Evolutionary conservation across 1,140 invertebrate species (phyloP), one percentile per base, ranked within the genome.

Genomic region (Trichoplusia ni): DNA sequence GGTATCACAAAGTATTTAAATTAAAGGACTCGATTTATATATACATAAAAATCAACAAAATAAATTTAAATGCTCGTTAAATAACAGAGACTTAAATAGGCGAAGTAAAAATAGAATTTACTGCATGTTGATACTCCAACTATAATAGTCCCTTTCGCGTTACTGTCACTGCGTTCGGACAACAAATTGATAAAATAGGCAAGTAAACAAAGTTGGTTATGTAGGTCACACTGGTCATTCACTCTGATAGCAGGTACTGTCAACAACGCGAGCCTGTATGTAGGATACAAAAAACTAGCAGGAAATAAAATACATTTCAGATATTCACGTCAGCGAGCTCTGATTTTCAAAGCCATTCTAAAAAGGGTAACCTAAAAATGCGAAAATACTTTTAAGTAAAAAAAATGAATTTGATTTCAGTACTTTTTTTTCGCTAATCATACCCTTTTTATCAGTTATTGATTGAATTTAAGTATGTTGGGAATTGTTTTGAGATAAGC

Each of bases 51-150:
- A 19, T 18, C 16, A 8, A 40, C 16, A 21, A 31, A 54, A 54
- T 44, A 63, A 63, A 23, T 42, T 54, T 63, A 42, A 54, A 54
- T 54, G 37, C 6, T 38, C 53, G 14, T 49, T 31, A 56, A 58
- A 19, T 16, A 4, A 64, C 42, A 49, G 40, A 35, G 42, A 60
- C 42, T 44, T 60, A 53, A 66, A 59, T 60, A 53, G 38, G 13
- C 42, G 29, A 56, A 14, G 37, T 38, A 64, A 47, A 62, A 58
- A 47, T 62, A 53, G 35, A 62, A 64, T 64, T 64, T 46, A 61
- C 14, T 46, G 25, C 25, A 14, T 31, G n/a, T 51, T 16, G 23
- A 40, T 38, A 21, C 51, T 31, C 19, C 18, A 49, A 63, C 37
- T 40, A 23, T 21, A 44, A 18, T 35, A 7, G 8, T 46, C 27